These are phyloP conservation scores for Aspidiotus rigidus DNA, from an alignment of 2,888 invertebrate genomes.

Conservation along the genomic window DNA sequence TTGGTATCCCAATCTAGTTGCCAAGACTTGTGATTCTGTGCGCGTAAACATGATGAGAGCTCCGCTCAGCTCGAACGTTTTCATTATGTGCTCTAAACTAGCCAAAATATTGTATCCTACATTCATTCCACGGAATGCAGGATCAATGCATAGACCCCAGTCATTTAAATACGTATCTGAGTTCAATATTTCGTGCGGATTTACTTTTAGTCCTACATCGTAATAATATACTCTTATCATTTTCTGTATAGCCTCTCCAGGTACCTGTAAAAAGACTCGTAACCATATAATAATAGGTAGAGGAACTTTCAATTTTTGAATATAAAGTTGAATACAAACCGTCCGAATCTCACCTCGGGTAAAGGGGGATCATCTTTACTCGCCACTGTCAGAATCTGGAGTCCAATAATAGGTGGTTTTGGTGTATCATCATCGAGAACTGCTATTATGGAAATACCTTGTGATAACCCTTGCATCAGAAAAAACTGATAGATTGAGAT, in stretches of 20 bases:
- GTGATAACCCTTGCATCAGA: constrained; percentile 14
- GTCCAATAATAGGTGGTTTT: constrained; percentile 28
- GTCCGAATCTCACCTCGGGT: constrained; percentile 25
- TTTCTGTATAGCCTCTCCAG: constrained; percentile 24
- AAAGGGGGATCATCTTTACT: constrained; percentile 26
- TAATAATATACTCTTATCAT: constrained; percentile 15
- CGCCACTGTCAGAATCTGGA: constrained; percentile 20
- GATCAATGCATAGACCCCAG: constrained; percentile 32
- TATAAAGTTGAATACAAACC: no score
- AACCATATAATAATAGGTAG: no score
- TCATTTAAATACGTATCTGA: constrained; percentile 20
- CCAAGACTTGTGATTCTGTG: constrained; percentile 26
- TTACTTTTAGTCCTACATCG: constrained; percentile 14
- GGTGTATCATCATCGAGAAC: constrained; percentile 26
- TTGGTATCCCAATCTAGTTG: constrained; percentile 26
- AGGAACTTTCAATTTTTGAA: no score
- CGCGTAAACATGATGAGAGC: constrained; percentile 26
- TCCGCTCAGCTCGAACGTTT: constrained; percentile 15
- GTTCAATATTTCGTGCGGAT: constrained; percentile 17
- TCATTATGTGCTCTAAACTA: constrained; percentile 8
- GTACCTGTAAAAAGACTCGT: constrained; percentile 16
- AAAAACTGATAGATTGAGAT: constrained; percentile 26
- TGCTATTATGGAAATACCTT: constrained; percentile 28
- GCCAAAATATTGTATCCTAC: constrained; percentile 21
- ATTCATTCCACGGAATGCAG: constrained; percentile 22